A percentile compares a stretch with the other conserved stretches of the same genome.
These are phyloP conservation scores for Kryptolebias marmoratus DNA, from an alignment of 2,113 vertebrate genomes.

Conservation along the genomic window DNA sequence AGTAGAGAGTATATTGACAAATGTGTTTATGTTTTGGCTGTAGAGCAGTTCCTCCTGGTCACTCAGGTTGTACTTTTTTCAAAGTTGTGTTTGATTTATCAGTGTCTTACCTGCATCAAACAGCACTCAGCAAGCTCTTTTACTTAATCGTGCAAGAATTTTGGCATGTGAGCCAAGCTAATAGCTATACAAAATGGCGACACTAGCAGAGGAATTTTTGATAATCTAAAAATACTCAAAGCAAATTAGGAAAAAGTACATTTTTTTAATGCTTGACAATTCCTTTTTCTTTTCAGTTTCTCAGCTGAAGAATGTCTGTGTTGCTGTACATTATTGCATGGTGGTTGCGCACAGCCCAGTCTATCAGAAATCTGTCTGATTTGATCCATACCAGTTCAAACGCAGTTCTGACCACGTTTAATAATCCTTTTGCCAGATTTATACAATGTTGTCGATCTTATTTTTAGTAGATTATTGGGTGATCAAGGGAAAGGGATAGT, in stretches of 20 bases:
- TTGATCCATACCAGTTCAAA: no score
- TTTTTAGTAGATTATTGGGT: not conserved
- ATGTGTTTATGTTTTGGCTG: conserved; percentile 10
- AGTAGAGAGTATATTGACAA: conserved; percentile 38
- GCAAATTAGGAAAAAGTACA: no score
- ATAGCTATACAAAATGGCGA: not conserved
- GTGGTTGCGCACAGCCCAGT: no score
- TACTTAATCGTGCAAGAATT: not conserved
- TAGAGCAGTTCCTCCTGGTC: not conserved
- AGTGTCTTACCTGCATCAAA: not conserved
- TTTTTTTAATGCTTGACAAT: no score
- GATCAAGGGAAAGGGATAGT: not conserved
- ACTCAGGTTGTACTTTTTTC: not conserved
- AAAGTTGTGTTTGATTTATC: not conserved
- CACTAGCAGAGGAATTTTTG: no score
- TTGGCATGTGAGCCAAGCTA: no score
- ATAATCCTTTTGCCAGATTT: not conserved
- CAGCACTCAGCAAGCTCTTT: not conserved
- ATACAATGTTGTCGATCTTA: not conserved
- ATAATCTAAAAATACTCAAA: not conserved
- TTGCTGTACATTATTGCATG: no score
- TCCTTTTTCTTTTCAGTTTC: no score
- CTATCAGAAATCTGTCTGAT: no score
- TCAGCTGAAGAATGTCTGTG: no score
- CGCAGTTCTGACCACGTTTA: no score